Evolutionary conservation across 2,888 invertebrate species (phyloP), one percentile per base, ranked within the genome.

Genomic region (Taphrorychus bicolor): DNA sequence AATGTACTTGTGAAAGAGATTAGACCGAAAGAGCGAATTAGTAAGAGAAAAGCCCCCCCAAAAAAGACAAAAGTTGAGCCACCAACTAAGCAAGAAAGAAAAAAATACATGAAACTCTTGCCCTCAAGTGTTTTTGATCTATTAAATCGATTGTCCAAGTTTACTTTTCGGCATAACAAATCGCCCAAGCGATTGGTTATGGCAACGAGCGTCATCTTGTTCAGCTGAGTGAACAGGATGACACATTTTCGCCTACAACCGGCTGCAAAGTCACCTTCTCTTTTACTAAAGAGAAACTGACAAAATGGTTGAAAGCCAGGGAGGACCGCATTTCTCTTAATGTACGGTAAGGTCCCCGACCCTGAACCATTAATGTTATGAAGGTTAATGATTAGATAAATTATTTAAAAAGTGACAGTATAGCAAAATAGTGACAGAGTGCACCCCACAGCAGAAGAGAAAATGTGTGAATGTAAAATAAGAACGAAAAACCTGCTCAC

Each of bases 391-490:
- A 76, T 77, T 76, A 77, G 76, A 21, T 60, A 52, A 60, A 64
- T 68, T 52, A 67, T 56, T 63, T 69, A 68, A 68, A 68, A 76
- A 75, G 77, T 77, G 77, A 77, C 77, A 77, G 81, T 80, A 81
- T 79, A 81, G 73, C 73, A 75, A 81, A 81, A 80, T 80, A 81
- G 81, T 81, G 80, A 81, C 80, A 82, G 73, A 76, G 80, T 81
- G 81, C 81, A 81, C 80, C 82, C 82, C 82, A 79, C 79, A 81
- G 79, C 80, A 79, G 79, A 73, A 71, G 71, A 69, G 68, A 71
- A 65, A 69, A 70, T 67, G 66, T 70, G 70, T 70, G 64, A 67
- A 70, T 67, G 63, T 65, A 60, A 64, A n/a, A 61, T 63, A 70
- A 67, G 67, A 70, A 70, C 67, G 70, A 70, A 67, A 70, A 67